Conservation (phyloP, 2,113 vertebrate species). For the Aldabrachelys gigantea region DNA sequence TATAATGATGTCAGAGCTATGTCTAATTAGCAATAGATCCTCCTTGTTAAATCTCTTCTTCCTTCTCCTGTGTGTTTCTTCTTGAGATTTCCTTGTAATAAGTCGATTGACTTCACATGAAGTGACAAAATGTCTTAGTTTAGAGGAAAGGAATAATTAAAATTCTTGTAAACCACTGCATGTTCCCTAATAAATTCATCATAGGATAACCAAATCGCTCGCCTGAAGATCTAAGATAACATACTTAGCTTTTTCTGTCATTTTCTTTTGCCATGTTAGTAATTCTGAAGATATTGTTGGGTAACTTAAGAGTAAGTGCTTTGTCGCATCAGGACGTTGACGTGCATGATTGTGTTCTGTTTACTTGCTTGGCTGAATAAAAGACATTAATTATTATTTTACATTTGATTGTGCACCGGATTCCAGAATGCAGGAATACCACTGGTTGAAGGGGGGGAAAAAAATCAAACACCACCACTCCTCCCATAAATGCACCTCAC, state of each 20-base stretch:
- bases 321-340: background rate
- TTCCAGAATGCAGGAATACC: background rate
- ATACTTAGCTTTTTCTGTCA: background rate
- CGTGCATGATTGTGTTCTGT: background rate
- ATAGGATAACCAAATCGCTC: background rate
- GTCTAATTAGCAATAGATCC: background rate
- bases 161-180: background rate
- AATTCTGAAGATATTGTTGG: background rate
- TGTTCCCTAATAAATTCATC: too few species aligned
- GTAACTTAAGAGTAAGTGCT: rapidly evolving
- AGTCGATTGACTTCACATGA: background rate
- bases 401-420: background rate
- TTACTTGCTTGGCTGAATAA: background rate
- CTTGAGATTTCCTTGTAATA: background rate
- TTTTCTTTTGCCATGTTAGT: background rate
- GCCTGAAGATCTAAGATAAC: background rate
- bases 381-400: background rate
- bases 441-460: background rate
- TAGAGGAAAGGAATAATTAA: background rate
- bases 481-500: background rate
- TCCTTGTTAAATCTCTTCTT: background rate
- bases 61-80: background rate
- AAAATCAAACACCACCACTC: background rate
- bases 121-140: background rate
- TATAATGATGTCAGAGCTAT: background rate